Percentiles rank a stretch among this genome's conserved stretches.
These are phyloP conservation scores for Sitobion miscanthi DNA, from an alignment of 1,140 invertebrate genomes.

Conservation along the genomic window DNA sequence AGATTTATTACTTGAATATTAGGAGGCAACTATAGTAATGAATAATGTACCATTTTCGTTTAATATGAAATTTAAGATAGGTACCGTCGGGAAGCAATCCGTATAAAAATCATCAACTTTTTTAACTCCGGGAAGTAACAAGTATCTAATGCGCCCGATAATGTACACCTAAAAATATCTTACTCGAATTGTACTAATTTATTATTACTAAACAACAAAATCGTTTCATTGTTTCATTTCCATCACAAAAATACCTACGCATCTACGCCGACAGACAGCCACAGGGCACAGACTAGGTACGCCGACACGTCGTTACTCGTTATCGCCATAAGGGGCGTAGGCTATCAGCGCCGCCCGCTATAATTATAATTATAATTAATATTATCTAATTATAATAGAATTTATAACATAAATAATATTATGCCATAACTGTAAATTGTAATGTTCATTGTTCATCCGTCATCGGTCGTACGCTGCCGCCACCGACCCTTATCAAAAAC, in stretches of 20 bases:
- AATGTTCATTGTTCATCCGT: neutral
- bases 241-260: neutral
- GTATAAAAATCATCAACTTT: too few species aligned
- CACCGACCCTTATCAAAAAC: neutral
- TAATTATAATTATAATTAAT: neutral
- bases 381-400: neutral
- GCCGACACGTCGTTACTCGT: neutral
- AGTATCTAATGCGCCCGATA: too few species aligned
- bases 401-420: neutral
- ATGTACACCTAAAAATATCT: neutral
- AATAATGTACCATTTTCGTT: too few species aligned
- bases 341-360: neutral
- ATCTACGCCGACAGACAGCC: neutral
- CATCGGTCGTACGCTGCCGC: neutral
- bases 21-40: too few species aligned
- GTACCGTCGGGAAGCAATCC: too few species aligned
- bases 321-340: neutral
- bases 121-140: too few species aligned
- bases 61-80: too few species aligned
- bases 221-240: neutral
- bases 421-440: neutral
- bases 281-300: neutral
- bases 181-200: neutral
- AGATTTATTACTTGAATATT: too few species aligned
- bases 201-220: neutral